These are phyloP conservation scores for Chloroceryle aenea DNA, from an alignment of 2,113 vertebrate genomes.

Conservation along the genomic window DNA sequence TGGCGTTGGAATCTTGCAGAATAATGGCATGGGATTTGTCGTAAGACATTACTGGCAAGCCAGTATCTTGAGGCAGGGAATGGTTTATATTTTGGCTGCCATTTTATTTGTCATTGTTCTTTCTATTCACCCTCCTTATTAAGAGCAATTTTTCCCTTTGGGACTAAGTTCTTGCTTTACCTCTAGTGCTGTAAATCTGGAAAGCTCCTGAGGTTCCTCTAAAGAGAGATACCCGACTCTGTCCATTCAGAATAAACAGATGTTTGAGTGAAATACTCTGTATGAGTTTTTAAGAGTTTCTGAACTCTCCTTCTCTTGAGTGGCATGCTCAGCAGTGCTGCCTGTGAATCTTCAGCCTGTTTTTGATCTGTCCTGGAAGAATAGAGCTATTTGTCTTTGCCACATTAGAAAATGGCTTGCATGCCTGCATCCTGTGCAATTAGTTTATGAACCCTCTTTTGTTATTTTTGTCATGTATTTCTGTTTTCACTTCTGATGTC, in stretches of 20 bases:
- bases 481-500: constrained; percentile 59
- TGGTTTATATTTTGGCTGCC: constrained; percentile 17
- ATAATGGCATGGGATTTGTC: neutral
- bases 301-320: neutral
- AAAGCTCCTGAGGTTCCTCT: neutral
- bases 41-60: neutral
- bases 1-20: neutral
- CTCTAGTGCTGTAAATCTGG: neutral
- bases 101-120: constrained; percentile 48
- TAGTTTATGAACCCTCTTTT: constrained; percentile 46
- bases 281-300: neutral
- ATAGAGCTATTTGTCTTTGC: constrained; percentile 60
- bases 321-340: neutral
- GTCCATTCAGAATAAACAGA: neutral
- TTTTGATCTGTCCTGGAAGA: constrained; percentile 49
- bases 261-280: neutral
- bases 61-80: neutral
- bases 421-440: constrained; percentile 58
- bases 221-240: neutral
- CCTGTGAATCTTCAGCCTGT: constrained; percentile 43
- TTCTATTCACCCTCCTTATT: neutral
- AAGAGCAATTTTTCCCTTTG: neutral
- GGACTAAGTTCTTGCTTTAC: neutral
- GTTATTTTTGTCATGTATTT: constrained; percentile 66
- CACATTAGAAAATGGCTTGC: constrained; percentile 54